Evolutionary conservation across 2,888 invertebrate genomes (phyloP).

Genomic region (Petrophora chlorosata): DNA sequence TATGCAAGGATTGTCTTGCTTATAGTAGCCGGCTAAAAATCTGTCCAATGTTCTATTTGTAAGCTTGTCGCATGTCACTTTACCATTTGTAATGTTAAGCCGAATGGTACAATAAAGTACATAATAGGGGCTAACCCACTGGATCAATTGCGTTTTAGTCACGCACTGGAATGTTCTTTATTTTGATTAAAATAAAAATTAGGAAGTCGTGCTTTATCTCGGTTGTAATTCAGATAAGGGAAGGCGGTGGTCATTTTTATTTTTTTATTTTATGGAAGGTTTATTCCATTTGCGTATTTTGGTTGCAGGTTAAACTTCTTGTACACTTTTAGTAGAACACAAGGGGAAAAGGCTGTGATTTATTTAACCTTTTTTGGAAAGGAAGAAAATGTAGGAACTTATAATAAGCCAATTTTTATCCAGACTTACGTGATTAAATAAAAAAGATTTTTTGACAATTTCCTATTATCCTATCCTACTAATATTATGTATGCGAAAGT

Average conservation of each 20-base stretch:
- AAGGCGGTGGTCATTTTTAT: neutral
- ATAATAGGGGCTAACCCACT: conserved; percentile 38
- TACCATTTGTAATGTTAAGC: conserved; percentile 54
- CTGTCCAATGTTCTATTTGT: neutral
- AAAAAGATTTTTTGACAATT: too few relatives aligned
- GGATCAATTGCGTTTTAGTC: conserved; percentile 51
- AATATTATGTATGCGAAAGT: too few relatives aligned
- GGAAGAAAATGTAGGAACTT: too few relatives aligned
- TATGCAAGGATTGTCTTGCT: neutral
- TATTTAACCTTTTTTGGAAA: too few relatives aligned
- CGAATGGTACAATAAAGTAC: conserved; percentile 55
- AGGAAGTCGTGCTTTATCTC: conserved; percentile 11
- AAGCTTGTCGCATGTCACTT: conserved; percentile 46
- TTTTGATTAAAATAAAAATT: conserved; percentile 29
- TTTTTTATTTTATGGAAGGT: neutral
- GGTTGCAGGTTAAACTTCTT: too few relatives aligned
- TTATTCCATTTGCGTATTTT: too few relatives aligned
- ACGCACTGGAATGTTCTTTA: conserved; percentile 42
- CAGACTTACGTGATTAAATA: too few relatives aligned
- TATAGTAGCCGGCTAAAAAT: conserved; percentile 6
- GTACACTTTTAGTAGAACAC: too few relatives aligned
- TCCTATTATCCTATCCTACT: too few relatives aligned
- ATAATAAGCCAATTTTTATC: too few relatives aligned
- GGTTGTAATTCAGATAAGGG: conserved; percentile 9
- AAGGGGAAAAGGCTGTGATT: too few relatives aligned